Evolutionary conservation across 2,113 vertebrate species (phyloP).

Genomic region (Tachysurus vachellii): DNA sequence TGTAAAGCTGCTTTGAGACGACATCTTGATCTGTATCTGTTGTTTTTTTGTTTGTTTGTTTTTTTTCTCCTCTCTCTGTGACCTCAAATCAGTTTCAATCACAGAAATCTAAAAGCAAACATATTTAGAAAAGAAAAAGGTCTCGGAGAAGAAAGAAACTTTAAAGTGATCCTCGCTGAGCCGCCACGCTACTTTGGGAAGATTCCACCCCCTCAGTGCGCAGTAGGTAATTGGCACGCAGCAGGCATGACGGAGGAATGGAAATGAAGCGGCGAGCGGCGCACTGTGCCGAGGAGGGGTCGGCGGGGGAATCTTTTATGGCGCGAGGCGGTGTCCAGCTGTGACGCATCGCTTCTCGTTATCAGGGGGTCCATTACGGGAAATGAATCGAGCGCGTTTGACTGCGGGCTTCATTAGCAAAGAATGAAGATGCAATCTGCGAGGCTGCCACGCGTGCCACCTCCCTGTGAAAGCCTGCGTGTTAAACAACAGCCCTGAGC

Average conservation of each 20-base stretch:
- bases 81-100: background rate
- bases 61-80: background rate
- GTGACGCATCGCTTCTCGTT: conserved; percentile 51
- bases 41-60: background rate
- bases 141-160: background rate
- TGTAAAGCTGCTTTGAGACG: no score
- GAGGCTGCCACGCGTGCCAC: conserved; percentile 13
- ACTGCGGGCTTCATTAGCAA: conserved; percentile 52
- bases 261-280: conserved; percentile 57
- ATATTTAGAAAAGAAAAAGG: background rate
- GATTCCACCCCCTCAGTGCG: conserved; percentile 14
- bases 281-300: conserved; percentile 20
- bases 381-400: conserved; percentile 51
- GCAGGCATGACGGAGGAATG: conserved; percentile 63
- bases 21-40: background rate
- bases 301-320: conserved; percentile 43
- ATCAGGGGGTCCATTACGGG: conserved; percentile 51
- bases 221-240: conserved; percentile 49
- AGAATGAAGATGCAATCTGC: conserved; percentile 39
- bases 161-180: background rate
- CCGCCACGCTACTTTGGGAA: background rate
- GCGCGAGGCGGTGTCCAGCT: conserved; percentile 43
- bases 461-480: conserved; percentile 29
- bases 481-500: conserved; percentile 42
- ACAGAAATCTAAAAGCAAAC: background rate